Evolutionary conservation across 2,797 vertebrate species (phyloP).

Genomic region (Naso thynnoides): DNA sequence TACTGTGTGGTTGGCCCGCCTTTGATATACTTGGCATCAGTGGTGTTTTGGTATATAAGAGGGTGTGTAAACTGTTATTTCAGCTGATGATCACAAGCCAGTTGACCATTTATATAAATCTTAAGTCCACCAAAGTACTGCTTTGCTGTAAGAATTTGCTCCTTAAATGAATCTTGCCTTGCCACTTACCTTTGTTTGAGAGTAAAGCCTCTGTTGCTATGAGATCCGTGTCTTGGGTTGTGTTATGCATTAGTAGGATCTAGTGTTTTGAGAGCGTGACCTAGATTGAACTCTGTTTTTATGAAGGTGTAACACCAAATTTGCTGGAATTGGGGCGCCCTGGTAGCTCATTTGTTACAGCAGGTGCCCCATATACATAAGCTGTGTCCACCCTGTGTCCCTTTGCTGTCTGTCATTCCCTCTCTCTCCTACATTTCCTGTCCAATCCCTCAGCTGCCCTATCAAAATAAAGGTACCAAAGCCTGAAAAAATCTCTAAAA

Average conservation of each 20-base stretch:
- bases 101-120: not conserved
- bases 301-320: not conserved
- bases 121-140: not conserved
- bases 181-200: not conserved
- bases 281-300: constrained; percentile 3
- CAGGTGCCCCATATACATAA: too few species aligned
- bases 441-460: too few species aligned
- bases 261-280: constrained; percentile 12
- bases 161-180: constrained; percentile 7
- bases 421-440: too few species aligned
- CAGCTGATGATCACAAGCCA: constrained; percentile 26
- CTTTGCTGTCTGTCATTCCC: too few species aligned
- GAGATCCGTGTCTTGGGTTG: not conserved
- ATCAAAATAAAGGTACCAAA: too few species aligned
- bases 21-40: constrained; percentile 32
- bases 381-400: too few species aligned
- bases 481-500: too few species aligned
- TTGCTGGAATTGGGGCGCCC: too few species aligned
- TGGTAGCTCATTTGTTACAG: too few species aligned
- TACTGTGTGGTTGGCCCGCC: constrained; percentile 11
- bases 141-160: not conserved
- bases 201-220: not conserved
- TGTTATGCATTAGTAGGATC: not conserved
- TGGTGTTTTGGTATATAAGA: constrained; percentile 32
- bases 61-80: constrained; percentile 41